phyloP scores from a whole-genome alignment of 1,140 invertebrate species.

The Belonocnema kinseyi region DNA sequence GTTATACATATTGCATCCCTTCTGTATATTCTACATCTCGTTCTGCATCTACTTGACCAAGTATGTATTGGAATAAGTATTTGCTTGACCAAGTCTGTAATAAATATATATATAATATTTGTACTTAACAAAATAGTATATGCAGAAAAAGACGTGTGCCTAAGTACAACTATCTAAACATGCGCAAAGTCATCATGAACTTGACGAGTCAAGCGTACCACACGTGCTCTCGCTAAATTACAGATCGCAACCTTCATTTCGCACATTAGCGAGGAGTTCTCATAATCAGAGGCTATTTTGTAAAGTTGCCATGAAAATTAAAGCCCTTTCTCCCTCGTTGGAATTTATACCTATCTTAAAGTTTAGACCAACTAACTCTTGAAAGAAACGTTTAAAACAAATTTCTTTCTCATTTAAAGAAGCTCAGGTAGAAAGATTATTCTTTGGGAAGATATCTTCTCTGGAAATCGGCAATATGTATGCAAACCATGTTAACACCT shows the following conservation, averaged over 20 bases:
- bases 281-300: not conserved
- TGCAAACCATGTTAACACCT: not conserved
- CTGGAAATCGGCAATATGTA: conserved; percentile 17
- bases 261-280: conserved; percentile 25
- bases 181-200: not conserved
- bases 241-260: conserved; percentile 38
- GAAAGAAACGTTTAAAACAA: not conserved
- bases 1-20: conserved; percentile 45
- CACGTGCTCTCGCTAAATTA: conserved; percentile 40
- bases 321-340: not conserved
- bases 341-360: conserved; percentile 12
- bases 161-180: no score
- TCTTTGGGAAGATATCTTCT: conserved; percentile 13
- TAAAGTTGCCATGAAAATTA: not conserved
- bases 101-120: no score
- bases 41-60: conserved; percentile 6
- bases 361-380: not conserved
- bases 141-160: no score
- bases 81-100: not conserved
- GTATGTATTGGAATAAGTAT: conserved; percentile 11
- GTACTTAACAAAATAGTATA: no score
- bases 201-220: not conserved
- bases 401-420: conserved; percentile 18
- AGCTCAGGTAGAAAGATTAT: conserved; percentile 23
- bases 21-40: not conserved